A percentile compares a stretch with the other conserved stretches of the same genome.
phyloP scores from a whole-genome alignment of 1,140 invertebrate genomes.

The Pseudobourletiella spinata region DNA sequence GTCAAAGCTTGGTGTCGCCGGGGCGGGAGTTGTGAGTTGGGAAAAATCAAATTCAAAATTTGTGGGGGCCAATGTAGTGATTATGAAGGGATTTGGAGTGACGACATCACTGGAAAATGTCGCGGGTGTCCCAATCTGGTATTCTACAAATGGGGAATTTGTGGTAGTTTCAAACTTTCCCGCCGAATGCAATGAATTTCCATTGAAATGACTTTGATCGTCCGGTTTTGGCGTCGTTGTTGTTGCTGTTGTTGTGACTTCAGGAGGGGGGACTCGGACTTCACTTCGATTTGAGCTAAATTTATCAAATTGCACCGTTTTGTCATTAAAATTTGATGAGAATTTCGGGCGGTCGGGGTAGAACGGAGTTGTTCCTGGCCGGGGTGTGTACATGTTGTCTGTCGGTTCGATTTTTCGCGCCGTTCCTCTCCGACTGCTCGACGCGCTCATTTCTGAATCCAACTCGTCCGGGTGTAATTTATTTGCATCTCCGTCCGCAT shows the following conservation, averaged over 20 bases:
- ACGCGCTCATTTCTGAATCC: constrained; percentile 13
- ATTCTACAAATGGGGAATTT: too few relatives aligned
- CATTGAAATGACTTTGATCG: not conserved
- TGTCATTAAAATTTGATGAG: not conserved
- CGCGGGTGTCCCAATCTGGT: not conserved
- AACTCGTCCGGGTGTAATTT: not conserved
- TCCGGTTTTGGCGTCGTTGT: too few relatives aligned
- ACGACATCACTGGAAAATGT: not conserved
- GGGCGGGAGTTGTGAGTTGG: not conserved
- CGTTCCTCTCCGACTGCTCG: constrained; percentile 3
- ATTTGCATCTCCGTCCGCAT: not conserved
- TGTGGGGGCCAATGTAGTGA: not conserved
- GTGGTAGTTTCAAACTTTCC: too few relatives aligned
- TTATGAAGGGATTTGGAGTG: not conserved
- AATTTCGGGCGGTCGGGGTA: not conserved
- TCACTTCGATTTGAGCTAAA: not conserved
- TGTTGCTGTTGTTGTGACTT: not conserved
- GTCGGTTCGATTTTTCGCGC: not conserved
- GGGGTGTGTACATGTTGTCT: constrained; percentile 17
- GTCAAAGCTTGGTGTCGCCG: not conserved
- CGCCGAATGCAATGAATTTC: not conserved
- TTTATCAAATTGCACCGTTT: not conserved
- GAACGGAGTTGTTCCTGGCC: constrained; percentile 7
- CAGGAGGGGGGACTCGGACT: not conserved
- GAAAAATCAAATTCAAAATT: constrained; percentile 1